Evolutionary conservation across 2,113 vertebrate species (phyloP).

Genomic region (Cheilinus undulatus): DNA sequence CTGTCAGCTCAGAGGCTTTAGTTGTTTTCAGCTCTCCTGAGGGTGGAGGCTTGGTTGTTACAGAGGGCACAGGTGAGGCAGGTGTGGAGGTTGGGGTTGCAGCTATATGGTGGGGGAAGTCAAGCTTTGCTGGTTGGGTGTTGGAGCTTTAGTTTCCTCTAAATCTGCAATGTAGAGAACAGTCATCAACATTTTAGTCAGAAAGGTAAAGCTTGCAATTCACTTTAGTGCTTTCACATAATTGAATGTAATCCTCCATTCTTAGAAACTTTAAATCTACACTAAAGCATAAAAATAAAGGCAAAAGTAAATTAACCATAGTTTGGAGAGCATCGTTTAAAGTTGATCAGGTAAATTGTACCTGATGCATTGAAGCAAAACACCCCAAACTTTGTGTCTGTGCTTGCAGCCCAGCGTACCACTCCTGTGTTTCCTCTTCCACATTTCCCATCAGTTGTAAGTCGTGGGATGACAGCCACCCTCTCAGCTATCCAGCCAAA

Average conservation of each 20-base stretch:
- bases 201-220: no score
- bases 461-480: conserved; percentile 73
- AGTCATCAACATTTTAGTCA: no score
- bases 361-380: conserved; percentile 80
- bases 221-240: no score
- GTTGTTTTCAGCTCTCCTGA: background rate
- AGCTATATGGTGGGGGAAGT: background rate
- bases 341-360: conserved; percentile 18
- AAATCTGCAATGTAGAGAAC: conserved; percentile 33
- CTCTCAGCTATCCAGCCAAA: conserved; percentile 79
- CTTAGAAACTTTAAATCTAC: no score
- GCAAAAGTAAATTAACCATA: no score
- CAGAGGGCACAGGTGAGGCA: background rate
- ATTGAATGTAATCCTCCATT: no score
- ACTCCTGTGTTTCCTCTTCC: conserved; percentile 64
- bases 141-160: background rate
- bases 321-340: background rate
- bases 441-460: conserved; percentile 39
- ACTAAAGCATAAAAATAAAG: no score
- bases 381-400: conserved; percentile 54
- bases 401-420: conserved; percentile 35
- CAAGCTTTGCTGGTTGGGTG: background rate
- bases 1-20: background rate
- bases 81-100: background rate
- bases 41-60: background rate